Percentiles rank a stretch among this genome's conserved stretches.
Conservation (phyloP, 2,888 invertebrate species). For the Deilephila elpenor region DNA sequence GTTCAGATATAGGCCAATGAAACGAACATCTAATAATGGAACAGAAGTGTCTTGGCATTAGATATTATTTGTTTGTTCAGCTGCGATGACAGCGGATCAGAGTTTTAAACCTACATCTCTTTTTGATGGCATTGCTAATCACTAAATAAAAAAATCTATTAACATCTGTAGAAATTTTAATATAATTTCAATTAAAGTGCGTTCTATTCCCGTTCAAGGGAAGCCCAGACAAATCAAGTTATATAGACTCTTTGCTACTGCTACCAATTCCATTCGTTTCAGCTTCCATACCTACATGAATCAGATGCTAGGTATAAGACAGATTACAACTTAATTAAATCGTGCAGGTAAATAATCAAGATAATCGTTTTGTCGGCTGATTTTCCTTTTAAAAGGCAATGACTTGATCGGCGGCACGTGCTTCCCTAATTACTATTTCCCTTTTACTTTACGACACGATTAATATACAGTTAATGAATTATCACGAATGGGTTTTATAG, state of each 20-base stretch:
- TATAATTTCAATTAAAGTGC: too few relatives aligned
- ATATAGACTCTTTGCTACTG: too few relatives aligned
- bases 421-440: not conserved
- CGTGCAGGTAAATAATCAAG: not conserved
- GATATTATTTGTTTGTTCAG: not conserved
- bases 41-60: constrained; percentile 3
- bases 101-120: not conserved
- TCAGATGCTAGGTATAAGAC: not conserved
- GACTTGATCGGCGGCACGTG: not conserved
- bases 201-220: too few relatives aligned
- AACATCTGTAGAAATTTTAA: too few relatives aligned
- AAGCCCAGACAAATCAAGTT: too few relatives aligned
- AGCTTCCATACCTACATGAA: too few relatives aligned
- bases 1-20: constrained; percentile 9
- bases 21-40: constrained; percentile 11
- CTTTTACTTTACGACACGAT: not conserved
- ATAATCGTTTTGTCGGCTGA: not conserved
- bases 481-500: too few relatives aligned
- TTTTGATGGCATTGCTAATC: too few relatives aligned
- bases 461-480: not conserved
- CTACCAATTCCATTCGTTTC: too few relatives aligned
- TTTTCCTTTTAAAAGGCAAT: constrained; percentile 18
- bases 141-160: too few relatives aligned
- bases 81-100: not conserved
- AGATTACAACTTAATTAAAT: not conserved